These are phyloP conservation scores for Diphyllodes magnificus DNA, from an alignment of 2,113 vertebrate genomes.

Conservation along the genomic window DNA sequence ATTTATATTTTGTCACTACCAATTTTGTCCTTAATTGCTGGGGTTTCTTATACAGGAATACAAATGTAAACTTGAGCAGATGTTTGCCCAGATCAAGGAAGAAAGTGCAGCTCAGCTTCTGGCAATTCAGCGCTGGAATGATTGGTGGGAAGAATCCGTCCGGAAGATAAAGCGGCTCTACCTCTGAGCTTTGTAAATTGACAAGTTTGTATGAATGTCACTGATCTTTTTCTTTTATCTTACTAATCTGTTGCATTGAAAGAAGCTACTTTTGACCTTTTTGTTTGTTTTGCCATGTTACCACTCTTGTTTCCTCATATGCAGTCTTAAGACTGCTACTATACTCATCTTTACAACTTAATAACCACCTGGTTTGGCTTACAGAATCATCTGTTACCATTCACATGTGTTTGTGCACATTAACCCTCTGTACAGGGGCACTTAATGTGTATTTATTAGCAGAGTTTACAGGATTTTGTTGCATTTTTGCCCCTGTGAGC, in stretches of 20 bases:
- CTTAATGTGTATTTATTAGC: neutral
- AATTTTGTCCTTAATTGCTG: neutral
- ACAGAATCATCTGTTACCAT: neutral
- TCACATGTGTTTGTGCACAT: neutral
- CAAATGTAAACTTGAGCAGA: neutral
- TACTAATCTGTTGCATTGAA: neutral
- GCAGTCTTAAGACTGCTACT: neutral
- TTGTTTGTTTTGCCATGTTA: neutral
- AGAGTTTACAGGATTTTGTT: neutral
- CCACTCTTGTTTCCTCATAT: neutral
- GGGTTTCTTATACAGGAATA: constrained; percentile 31
- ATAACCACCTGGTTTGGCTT: neutral
- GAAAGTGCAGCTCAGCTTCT: constrained; percentile 26
- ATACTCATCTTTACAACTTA: neutral
- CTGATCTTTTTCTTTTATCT: neutral
- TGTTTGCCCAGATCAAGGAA: constrained; percentile 13
- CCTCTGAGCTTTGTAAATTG: neutral
- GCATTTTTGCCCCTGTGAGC: neutral
- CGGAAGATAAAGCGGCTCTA: constrained; percentile 60
- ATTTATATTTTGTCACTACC: neutral
- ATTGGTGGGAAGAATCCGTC: constrained; percentile 54
- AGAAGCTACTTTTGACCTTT: neutral
- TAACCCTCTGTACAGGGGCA: neutral
- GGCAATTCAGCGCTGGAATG: constrained; percentile 20
- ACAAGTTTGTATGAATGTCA: neutral